Conservation (phyloP, 2,113 vertebrate genomes). For the Pangasianodon gigas region DNA sequence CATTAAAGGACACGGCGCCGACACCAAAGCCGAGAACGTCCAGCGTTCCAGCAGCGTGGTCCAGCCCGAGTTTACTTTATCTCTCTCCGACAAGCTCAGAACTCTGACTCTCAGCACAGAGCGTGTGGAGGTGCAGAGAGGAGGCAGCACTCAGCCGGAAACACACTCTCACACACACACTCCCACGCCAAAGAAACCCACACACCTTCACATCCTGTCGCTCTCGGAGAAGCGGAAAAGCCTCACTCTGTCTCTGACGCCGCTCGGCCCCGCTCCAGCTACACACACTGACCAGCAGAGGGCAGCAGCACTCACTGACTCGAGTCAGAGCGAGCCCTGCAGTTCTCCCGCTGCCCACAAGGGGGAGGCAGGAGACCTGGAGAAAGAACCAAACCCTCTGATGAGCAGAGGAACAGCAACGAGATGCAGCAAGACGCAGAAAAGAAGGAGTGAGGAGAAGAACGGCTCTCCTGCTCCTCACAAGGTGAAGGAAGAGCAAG, state of each 20-base stretch:
- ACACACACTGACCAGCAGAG: slow-evolving; percentile 18
- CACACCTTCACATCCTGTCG: slow-evolving; percentile 62
- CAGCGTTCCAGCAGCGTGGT: background rate
- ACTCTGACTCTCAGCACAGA: slow-evolving; percentile 44
- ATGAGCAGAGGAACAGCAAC: slow-evolving; percentile 7
- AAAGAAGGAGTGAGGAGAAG: slow-evolving; percentile 29
- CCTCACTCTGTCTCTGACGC: slow-evolving; percentile 66
- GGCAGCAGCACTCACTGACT: background rate
- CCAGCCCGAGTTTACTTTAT: slow-evolving; percentile 45
- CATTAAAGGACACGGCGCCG: background rate
- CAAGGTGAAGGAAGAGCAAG: slow-evolving; percentile 26
- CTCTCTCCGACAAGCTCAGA: slow-evolving; percentile 51
- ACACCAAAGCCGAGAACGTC: background rate
- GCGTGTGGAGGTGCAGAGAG: slow-evolving; percentile 41
- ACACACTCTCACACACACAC: background rate
- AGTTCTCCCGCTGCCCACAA: slow-evolving; percentile 25
- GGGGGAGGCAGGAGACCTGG: slow-evolving; percentile 7
- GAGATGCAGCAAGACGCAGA: slow-evolving; percentile 27
- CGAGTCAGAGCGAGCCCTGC: background rate
- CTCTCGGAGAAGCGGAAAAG: slow-evolving; percentile 68
- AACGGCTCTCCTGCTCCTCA: background rate
- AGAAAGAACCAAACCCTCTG: slow-evolving; percentile 11
- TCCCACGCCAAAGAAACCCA: slow-evolving; percentile 48
- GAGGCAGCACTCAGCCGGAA: background rate
- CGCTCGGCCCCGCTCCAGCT: slow-evolving; percentile 41